phyloP scores from a whole-genome alignment of 2,797 vertebrate species.

The Sardinella longiceps region DNA sequence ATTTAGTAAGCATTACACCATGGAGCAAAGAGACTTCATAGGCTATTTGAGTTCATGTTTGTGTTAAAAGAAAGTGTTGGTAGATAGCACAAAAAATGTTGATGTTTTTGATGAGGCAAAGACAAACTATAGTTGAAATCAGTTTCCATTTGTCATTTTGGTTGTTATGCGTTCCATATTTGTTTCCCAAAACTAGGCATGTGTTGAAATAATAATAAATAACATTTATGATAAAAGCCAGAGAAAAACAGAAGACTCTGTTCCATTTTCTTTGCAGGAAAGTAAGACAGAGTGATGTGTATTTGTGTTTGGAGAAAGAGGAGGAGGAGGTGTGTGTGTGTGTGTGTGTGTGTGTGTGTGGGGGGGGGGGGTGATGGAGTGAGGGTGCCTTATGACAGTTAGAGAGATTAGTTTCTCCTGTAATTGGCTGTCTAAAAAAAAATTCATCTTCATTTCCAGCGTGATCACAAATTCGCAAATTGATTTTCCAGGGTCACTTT shows the following conservation, averaged over 20 bases:
- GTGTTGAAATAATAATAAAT: background rate
- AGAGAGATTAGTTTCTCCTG: conserved; percentile 69
- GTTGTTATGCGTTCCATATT: background rate
- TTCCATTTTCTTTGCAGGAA: background rate
- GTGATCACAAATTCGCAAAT: conserved; percentile 69
- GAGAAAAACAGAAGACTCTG: background rate
- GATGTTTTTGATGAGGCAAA: background rate
- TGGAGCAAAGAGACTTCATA: background rate
- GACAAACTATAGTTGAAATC: background rate
- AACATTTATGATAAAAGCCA: background rate
- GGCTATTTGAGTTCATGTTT: background rate
- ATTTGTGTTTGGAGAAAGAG: conserved; percentile 46
- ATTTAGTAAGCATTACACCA: background rate
- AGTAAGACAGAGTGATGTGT: conserved; percentile 19
- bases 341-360: background rate
- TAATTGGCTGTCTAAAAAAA: conserved; percentile 67
- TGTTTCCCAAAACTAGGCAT: background rate
- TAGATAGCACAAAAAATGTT: background rate
- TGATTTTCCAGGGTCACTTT: conserved; percentile 64
- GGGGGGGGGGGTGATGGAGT: conserved; percentile 28
- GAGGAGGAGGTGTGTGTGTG: background rate
- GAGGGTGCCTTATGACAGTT: conserved; percentile 60
- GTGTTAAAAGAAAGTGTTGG: conserved; percentile 24
- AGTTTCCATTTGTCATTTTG: background rate
- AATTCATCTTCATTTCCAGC: conserved; percentile 69